These are phyloP conservation scores for Alectoris magna DNA, from an alignment of 2,797 vertebrate genomes.

Conservation along the genomic window DNA sequence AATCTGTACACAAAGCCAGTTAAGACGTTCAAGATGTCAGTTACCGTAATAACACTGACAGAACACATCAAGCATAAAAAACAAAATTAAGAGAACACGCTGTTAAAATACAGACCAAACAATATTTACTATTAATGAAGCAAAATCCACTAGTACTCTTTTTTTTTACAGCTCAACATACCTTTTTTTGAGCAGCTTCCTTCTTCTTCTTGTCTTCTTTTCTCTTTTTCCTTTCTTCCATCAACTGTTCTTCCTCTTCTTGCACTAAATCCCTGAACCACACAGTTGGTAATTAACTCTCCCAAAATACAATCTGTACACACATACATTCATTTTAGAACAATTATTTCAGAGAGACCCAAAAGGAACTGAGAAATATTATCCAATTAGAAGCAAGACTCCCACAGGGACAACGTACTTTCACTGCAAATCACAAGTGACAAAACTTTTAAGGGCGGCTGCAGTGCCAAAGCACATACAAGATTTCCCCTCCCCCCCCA, in stretches of 20 bases:
- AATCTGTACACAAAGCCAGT: not conserved
- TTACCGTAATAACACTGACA: not conserved
- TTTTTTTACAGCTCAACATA: slow-evolving; percentile 54
- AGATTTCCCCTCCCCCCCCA: not conserved
- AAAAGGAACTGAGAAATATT: slow-evolving; percentile 54
- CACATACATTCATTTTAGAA: slow-evolving; percentile 74
- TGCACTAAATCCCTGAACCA: slow-evolving; percentile 89
- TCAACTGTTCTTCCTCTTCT: slow-evolving; percentile 93
- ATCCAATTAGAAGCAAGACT: slow-evolving; percentile 57
- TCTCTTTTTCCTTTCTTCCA: slow-evolving; percentile 94
- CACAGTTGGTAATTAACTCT: slow-evolving; percentile 81
- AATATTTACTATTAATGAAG: not conserved
- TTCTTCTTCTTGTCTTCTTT: slow-evolving; percentile 91
- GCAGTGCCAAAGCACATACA: not conserved
- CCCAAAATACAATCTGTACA: slow-evolving; percentile 75
- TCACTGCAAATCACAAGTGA: slow-evolving; percentile 27
- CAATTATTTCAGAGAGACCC: slow-evolving; percentile 61
- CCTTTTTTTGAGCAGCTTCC: slow-evolving; percentile 92
- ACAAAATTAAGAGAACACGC: not conserved
- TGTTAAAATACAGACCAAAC: not conserved
- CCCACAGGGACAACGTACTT: slow-evolving; percentile 16
- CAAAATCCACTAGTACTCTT: not conserved
- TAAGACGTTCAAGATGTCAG: not conserved
- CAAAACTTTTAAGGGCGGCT: not conserved
- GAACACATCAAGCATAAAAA: not conserved